These are phyloP conservation scores for Hylaea fasciaria DNA, from an alignment of 2,888 invertebrate species.

Conservation along the genomic window DNA sequence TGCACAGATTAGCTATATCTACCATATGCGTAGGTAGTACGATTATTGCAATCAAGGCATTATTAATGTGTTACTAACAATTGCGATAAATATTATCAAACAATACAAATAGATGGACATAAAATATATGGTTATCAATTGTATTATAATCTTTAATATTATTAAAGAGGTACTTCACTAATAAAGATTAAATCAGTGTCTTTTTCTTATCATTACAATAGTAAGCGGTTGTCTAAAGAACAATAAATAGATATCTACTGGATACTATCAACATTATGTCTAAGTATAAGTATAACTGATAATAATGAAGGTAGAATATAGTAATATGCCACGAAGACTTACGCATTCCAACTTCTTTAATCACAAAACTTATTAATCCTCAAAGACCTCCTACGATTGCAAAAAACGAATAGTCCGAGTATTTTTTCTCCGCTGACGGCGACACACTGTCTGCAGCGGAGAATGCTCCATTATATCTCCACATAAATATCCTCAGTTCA, in stretches of 20 bases:
- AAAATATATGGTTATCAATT: slow-evolving; percentile 77
- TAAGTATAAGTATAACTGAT: background rate
- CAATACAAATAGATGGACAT: slow-evolving; percentile 77
- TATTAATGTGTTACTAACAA: slow-evolving; percentile 65
- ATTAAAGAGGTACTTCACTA: slow-evolving; percentile 72
- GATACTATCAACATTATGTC: slow-evolving; percentile 5
- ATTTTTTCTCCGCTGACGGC: slow-evolving; percentile 55
- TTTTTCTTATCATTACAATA: slow-evolving; percentile 54
- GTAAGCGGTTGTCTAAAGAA: slow-evolving; percentile 46
- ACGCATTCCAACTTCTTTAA: slow-evolving; percentile 21
- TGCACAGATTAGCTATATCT: slow-evolving; percentile 41
- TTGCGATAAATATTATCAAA: slow-evolving; percentile 78
- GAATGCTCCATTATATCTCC: slow-evolving; percentile 57
- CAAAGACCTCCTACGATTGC: slow-evolving; percentile 52
- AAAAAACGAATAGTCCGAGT: slow-evolving; percentile 41
- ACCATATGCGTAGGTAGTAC: slow-evolving; percentile 46
- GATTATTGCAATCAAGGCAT: slow-evolving; percentile 60
- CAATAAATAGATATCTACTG: slow-evolving; percentile 36
- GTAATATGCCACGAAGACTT: background rate
- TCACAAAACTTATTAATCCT: slow-evolving; percentile 32
- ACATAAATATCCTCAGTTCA: slow-evolving; percentile 66
- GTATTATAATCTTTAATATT: slow-evolving; percentile 77
- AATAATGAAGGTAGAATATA: too few relatives aligned
- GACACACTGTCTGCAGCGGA: slow-evolving; percentile 73
- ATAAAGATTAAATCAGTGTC: slow-evolving; percentile 73